Conservation (phyloP, 2,797 vertebrate genomes). For the Cyclopterus lumpus region DNA sequence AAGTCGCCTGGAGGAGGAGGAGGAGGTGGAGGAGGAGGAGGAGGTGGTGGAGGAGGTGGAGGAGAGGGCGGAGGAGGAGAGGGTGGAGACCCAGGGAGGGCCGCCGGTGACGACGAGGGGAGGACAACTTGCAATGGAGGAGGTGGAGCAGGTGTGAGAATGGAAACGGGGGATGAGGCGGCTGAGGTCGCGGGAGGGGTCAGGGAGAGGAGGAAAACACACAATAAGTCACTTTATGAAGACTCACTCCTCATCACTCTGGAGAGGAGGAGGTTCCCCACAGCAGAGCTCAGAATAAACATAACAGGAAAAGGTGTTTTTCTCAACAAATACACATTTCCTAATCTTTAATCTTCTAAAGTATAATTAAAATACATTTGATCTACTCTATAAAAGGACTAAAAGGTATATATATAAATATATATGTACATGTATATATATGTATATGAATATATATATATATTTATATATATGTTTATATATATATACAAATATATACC, state of each 20-base stretch:
- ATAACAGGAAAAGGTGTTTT: not conserved
- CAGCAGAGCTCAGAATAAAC: not conserved
- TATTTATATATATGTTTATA: too few species aligned
- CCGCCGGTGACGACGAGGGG: conserved; percentile 18
- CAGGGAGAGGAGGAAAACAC: conserved; percentile 22
- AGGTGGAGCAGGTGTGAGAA: conserved; percentile 22
- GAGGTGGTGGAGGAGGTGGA: conserved; percentile 15
- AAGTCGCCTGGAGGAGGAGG: not conserved
- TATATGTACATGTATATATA: too few species aligned
- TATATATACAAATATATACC: too few species aligned
- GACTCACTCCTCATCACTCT: not conserved
- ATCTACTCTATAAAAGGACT: not conserved
- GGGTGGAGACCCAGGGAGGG: not conserved
- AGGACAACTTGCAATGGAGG: conserved; percentile 30
- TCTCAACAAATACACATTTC: not conserved
- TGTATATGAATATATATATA: too few species aligned
- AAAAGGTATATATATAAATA: not conserved
- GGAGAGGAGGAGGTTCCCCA: not conserved
- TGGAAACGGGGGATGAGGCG: conserved; percentile 46
- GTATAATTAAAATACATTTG: not conserved
- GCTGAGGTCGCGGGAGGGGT: conserved; percentile 49
- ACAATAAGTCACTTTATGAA: conserved; percentile 12
- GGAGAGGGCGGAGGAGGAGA: conserved; percentile 20
- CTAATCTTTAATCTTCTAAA: not conserved
- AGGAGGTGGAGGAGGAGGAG: conserved; percentile 18